These are phyloP conservation scores for Mallotus villosus DNA, from an alignment of 2,797 vertebrate genomes.

Conservation along the genomic window DNA sequence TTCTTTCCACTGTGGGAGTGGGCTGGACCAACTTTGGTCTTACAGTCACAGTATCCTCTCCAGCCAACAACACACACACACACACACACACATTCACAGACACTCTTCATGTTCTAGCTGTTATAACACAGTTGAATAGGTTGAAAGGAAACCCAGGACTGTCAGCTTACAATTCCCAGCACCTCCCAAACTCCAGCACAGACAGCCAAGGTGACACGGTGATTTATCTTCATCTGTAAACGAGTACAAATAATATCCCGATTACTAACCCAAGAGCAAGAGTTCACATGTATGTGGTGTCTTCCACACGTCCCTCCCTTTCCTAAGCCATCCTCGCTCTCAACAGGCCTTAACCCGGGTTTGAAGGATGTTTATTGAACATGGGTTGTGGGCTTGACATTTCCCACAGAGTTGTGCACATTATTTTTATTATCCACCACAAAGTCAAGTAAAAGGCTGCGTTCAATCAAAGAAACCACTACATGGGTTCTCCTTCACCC, in stretches of 20 bases:
- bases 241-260: constrained; percentile 46
- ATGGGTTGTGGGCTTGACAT: constrained; percentile 42
- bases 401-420: constrained; percentile 49
- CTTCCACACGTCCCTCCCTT: constrained; percentile 23
- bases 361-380: constrained; percentile 54
- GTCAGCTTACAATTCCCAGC: constrained; percentile 36
- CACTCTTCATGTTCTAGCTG: constrained; percentile 11
- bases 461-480: constrained; percentile 55
- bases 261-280: constrained; percentile 45
- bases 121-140: constrained; percentile 22
- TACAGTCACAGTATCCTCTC: constrained; percentile 63
- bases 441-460: constrained; percentile 54
- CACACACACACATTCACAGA: constrained; percentile 25
- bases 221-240: constrained; percentile 57
- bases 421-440: constrained; percentile 55
- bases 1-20: constrained; percentile 76
- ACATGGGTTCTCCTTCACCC: constrained; percentile 20
- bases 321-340: constrained; percentile 29
- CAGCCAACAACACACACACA: constrained; percentile 53
- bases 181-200: constrained; percentile 24
- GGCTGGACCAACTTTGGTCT: constrained; percentile 64
- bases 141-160: constrained; percentile 43
- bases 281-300: constrained; percentile 41
- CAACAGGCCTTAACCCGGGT: constrained; percentile 51
- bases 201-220: constrained; percentile 37